A percentile compares a stretch with the other conserved stretches of the same genome.
phyloP scores from a whole-genome alignment of 2,113 vertebrate species.

The Halcyon senegalensis region DNA sequence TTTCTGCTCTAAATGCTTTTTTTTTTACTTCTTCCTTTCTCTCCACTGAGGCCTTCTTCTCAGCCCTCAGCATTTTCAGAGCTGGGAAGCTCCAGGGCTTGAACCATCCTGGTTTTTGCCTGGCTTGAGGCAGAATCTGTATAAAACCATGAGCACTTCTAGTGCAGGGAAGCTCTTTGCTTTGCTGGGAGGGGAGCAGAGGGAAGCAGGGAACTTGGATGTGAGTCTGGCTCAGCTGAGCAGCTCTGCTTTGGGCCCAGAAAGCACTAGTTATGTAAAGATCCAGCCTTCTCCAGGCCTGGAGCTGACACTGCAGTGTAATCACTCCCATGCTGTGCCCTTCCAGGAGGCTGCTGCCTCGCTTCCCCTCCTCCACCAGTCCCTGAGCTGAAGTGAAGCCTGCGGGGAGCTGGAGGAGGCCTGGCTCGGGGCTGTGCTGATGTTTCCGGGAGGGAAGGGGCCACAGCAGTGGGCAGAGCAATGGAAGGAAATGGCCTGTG shows the following conservation, averaged over 20 bases:
- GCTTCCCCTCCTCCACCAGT: slow-evolving; percentile 1
- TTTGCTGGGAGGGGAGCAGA: not conserved
- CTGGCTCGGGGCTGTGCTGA: not conserved
- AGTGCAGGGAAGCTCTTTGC: not conserved
- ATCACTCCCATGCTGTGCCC: not conserved
- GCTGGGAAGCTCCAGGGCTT: not conserved
- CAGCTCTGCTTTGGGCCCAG: not conserved
- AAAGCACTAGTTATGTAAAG: not conserved
- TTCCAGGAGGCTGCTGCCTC: not conserved
- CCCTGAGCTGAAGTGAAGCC: not conserved
- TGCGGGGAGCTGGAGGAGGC: not conserved
- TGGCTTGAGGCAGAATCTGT: not conserved
- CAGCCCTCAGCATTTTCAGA: not conserved
- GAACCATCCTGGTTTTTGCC: not conserved
- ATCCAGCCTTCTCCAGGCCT: not conserved
- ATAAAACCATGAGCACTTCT: not conserved
- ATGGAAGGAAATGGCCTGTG: slow-evolving; percentile 67
- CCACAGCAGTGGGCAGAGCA: slow-evolving; percentile 33
- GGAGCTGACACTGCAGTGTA: not conserved
- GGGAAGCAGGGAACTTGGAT: not conserved
- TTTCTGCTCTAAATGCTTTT: not conserved
- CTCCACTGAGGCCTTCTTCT: not conserved
- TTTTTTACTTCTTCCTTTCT: not conserved
- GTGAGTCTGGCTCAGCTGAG: not conserved
- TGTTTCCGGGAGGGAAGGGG: slow-evolving; percentile 44